A percentile compares a stretch with the other conserved stretches of the same genome.
phyloP scores from a whole-genome alignment of 1,140 invertebrate species.

The Rhopalosiphum padi region DNA sequence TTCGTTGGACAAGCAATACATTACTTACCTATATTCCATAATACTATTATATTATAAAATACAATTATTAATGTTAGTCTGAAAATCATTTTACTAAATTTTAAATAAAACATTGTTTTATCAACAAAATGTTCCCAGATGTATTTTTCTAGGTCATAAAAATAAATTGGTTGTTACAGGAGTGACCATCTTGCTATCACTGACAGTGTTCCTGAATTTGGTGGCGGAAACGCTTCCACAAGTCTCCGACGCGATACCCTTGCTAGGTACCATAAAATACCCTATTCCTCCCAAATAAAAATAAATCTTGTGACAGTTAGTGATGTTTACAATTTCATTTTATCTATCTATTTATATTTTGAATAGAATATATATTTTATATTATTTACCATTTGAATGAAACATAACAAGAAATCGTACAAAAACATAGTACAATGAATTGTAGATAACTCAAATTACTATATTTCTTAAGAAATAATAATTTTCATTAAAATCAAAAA shows the following conservation, averaged over 20 bases:
- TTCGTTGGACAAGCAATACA: conserved; percentile 45
- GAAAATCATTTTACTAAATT: neutral
- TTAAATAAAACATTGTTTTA: conserved; percentile 49
- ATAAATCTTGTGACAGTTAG: conserved; percentile 32
- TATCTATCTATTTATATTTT: conserved; percentile 60
- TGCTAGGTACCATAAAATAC: conserved; percentile 77
- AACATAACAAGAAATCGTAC: conserved; percentile 54
- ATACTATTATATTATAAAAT: conserved; percentile 12
- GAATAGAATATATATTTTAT: conserved; percentile 58
- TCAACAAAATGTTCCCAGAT: conserved; percentile 43
- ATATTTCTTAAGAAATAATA: neutral
- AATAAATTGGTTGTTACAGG: conserved; percentile 74
- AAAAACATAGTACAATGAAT: neutral
- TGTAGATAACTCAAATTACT: neutral
- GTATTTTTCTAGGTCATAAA: conserved; percentile 54
- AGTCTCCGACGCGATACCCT: conserved; percentile 91
- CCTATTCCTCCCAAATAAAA: conserved; percentile 48
- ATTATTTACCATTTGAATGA: conserved; percentile 58
- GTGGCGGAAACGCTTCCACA: conserved; percentile 94
- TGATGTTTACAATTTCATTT: conserved; percentile 54
- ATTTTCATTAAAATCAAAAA: neutral
- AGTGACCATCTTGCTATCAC: conserved; percentile 99
- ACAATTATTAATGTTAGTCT: neutral
- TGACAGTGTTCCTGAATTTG: conserved; percentile 98
- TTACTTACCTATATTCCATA: neutral